These are phyloP conservation scores for Lamellibrachia luymesi DNA, from an alignment of 1,140 invertebrate genomes.

Conservation along the genomic window DNA sequence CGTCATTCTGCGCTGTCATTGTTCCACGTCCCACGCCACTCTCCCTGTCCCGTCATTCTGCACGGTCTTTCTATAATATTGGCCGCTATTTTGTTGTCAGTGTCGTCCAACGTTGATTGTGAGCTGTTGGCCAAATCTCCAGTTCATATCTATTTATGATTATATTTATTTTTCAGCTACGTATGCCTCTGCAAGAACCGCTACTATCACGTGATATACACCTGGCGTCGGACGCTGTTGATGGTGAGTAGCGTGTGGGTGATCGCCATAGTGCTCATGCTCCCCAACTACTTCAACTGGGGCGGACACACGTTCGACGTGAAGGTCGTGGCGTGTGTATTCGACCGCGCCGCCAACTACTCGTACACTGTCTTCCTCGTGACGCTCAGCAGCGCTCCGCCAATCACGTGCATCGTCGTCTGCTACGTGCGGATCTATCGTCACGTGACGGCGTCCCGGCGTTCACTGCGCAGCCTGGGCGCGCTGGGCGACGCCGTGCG, in stretches of 20 bases:
- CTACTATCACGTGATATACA: conserved; percentile 38
- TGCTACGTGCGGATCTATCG: conserved; percentile 41
- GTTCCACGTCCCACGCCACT: too few species aligned
- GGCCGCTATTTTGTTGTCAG: not conserved
- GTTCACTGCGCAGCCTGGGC: not conserved
- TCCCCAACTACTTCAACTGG: conserved; percentile 51
- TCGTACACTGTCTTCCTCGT: conserved; percentile 47
- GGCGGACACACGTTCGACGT: conserved; percentile 47
- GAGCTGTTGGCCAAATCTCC: not conserved
- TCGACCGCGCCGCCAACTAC: conserved; percentile 45
- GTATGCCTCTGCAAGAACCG: conserved; percentile 22
- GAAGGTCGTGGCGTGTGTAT: conserved; percentile 47
- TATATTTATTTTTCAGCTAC: conserved; percentile 14
- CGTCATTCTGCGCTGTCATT: too few species aligned
- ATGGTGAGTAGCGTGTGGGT: conserved; percentile 43
- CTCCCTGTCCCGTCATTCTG: too few species aligned
- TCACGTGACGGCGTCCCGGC: conserved; percentile 24
- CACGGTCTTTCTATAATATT: not conserved
- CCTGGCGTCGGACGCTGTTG: conserved; percentile 28
- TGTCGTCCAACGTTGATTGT: not conserved
- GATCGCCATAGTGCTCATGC: conserved; percentile 40
- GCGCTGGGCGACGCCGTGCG: not conserved
- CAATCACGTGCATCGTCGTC: conserved; percentile 35
- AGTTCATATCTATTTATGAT: not conserved
- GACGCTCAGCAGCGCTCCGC: conserved; percentile 38